Base-by-base conservation (phyloP, 2,888 invertebrate species). In the Uloborus plumipes region DNA sequence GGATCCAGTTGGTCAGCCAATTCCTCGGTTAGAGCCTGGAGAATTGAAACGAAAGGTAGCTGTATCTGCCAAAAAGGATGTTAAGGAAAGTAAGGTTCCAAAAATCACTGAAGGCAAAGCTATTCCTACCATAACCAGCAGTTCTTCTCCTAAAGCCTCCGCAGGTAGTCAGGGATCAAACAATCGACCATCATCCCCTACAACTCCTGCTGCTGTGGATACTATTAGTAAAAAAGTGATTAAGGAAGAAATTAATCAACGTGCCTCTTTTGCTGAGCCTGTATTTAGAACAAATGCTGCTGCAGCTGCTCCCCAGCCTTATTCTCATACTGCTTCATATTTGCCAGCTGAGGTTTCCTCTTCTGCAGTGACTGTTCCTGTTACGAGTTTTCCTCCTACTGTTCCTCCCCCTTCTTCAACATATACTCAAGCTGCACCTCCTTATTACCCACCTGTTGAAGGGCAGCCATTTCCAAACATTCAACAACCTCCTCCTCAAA, bases 11-110 rank as follows among this genome's bases (percentile, higher is more conserved):
- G 80, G 81, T n/a, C 64, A 58, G 13, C 80, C 80, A 39, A 84
- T 81, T 20, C 80, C 84, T 1, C 59, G 77, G 26, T 49, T 81
- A 53, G 84, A 81, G 61, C 75, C 74, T 47, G 77, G 76, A 14
- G 84, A 84, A 20, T 11, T 73, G 18, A 81, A 81, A 53, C 64
- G 81, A 51, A 82, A 82, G 72, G n/a, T 39, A 22, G 20, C 66
- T 18, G 75, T 71, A 18, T 11, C 50, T n/a, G 70, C 65, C 31
- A 82, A 76, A 61, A 76, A 82, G 15, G 13, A 50, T 47, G 47
- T 70, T 7, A 15, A 55, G 1, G 76, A 82, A 47, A 51, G 20
- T 22, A 81, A 82, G 71, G 47, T 59, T 31, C 70, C 70, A 18
- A 69, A 66, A 16, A 59, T 51, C 22, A 50, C 67, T 7, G 80